phyloP scores from a whole-genome alignment of 1,140 invertebrate genomes.

The Neuroterus valhalla region DNA sequence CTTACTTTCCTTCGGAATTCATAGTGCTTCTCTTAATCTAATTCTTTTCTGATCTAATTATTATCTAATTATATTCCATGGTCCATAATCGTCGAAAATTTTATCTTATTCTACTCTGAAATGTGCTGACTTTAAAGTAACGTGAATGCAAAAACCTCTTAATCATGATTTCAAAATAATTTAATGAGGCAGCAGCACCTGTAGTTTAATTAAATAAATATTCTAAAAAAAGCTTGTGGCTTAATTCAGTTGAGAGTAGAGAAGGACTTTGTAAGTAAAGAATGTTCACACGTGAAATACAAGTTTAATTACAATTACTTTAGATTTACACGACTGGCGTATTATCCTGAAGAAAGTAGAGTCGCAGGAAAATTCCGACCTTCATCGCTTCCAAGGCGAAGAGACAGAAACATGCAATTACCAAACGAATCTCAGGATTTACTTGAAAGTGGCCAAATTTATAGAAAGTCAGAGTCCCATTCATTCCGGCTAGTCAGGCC shows the following conservation, averaged over 20 bases:
- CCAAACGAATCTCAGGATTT: conserved; percentile 30
- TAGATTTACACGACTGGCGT: conserved; percentile 43
- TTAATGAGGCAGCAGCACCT: too few relatives aligned
- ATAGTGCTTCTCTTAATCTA: too few relatives aligned
- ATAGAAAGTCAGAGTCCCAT: conserved; percentile 51
- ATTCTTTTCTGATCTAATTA: too few relatives aligned
- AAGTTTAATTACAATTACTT: conserved; percentile 40
- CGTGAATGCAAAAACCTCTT: too few relatives aligned
- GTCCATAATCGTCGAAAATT: too few relatives aligned
- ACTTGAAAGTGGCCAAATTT: conserved; percentile 60
- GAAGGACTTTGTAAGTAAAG: not conserved
- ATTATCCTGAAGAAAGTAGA: conserved; percentile 33
- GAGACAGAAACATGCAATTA: conserved; percentile 44
- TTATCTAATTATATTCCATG: too few relatives aligned
- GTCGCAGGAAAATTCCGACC: conserved; percentile 19
- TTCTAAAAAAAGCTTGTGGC: not conserved
- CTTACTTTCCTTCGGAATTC: too few relatives aligned
- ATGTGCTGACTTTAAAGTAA: too few relatives aligned
- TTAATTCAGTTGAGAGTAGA: not conserved
- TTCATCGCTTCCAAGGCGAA: conserved; percentile 28
- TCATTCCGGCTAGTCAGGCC: conserved; percentile 36
- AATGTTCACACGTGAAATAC: not conserved
- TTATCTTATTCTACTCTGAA: too few relatives aligned
- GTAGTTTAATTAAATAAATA: not conserved
- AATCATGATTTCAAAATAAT: too few relatives aligned